These are phyloP conservation scores for Steatornis caripensis DNA, from an alignment of 2,113 vertebrate species.

Conservation along the genomic window DNA sequence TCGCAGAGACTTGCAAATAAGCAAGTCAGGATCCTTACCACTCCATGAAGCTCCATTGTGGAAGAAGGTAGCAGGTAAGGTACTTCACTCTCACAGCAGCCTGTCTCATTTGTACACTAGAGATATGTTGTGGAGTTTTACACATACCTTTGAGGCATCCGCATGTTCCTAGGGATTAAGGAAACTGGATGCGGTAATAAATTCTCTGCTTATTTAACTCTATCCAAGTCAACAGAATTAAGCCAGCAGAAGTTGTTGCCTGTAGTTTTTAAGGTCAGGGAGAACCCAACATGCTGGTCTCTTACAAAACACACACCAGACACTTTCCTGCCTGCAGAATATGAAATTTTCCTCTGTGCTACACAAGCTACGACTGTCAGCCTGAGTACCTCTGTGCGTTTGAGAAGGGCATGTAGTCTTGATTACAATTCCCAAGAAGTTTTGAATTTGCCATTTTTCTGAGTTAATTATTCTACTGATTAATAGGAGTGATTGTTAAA, in stretches of 20 bases:
- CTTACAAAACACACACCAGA: background rate
- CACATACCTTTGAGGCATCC: background rate
- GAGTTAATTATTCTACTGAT: background rate
- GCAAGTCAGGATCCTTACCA: background rate
- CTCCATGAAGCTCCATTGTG: background rate
- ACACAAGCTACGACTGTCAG: background rate
- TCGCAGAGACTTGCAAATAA: background rate
- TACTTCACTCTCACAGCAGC: background rate
- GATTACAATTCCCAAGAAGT: background rate
- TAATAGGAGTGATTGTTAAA: background rate
- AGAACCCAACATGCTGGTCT: background rate
- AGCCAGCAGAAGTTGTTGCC: background rate
- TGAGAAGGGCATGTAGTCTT: background rate
- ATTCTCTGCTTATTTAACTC: background rate
- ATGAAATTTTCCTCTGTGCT: background rate
- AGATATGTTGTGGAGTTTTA: background rate
- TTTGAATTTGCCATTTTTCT: background rate
- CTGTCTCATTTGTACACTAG: background rate
- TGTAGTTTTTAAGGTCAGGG: background rate
- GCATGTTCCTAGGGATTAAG: background rate
- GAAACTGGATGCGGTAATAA: background rate
- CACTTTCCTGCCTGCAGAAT: background rate
- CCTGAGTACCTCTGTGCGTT: background rate
- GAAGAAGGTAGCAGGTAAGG: background rate
- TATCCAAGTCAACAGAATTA: background rate